Conservation (phyloP, 2,113 vertebrate genomes). For the Megaceryle torquata region DNA sequence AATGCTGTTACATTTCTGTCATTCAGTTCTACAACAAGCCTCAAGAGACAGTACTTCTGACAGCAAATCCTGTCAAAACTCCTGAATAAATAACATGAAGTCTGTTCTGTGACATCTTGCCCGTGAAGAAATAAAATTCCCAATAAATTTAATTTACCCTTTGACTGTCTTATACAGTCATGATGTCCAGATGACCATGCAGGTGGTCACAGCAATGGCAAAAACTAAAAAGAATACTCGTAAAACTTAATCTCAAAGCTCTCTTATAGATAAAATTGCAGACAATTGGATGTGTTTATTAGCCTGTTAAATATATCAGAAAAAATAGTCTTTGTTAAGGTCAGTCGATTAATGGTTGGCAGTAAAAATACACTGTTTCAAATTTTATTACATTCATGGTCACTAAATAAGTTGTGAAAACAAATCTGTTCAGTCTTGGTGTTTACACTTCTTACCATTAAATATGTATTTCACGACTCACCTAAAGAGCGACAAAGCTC, state of each 20-base stretch:
- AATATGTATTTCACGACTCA: not conserved
- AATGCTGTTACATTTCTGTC: not conserved
- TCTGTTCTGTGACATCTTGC: not conserved
- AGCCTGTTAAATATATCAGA: not conserved
- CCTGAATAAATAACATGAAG: not conserved
- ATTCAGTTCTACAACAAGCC: not conserved
- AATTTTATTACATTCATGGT: not conserved
- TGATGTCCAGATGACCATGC: not conserved
- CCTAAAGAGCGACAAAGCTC: not conserved
- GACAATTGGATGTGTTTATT: not conserved
- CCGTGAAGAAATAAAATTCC: not conserved
- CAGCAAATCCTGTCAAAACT: not conserved
- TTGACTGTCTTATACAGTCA: not conserved
- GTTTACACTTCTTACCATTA: not conserved
- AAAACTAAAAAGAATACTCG: not conserved
- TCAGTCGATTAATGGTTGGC: not conserved
- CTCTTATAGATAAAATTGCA: not conserved
- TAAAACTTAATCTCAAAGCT: not conserved
- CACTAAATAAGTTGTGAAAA: not conserved
- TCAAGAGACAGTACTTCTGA: not conserved
- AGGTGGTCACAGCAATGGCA: not conserved
- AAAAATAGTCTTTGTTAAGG: not conserved
- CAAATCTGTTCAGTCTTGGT: not conserved
- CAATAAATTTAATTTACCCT: not conserved
- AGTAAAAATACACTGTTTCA: not conserved